Evolutionary conservation across 2,888 invertebrate genomes (phyloP).

Genomic region (Dioctria linearis): DNA sequence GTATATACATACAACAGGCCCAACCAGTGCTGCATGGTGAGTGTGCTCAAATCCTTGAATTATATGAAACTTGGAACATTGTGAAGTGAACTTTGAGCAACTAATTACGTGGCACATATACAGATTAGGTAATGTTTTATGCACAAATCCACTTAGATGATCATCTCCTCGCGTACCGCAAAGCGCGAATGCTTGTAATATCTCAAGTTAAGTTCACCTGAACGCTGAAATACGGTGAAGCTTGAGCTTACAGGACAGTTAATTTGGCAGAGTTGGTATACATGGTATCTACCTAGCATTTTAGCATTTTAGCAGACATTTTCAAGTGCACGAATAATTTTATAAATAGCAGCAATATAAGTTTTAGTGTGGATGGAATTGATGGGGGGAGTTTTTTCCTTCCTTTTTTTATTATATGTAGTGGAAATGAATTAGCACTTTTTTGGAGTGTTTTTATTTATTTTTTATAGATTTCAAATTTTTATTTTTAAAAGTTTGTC

Average conservation of each 20-base stretch:
- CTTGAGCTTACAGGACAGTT: slow-evolving; percentile 4
- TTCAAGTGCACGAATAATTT: neutral
- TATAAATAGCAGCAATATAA: neutral
- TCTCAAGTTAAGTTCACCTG: slow-evolving; percentile 32
- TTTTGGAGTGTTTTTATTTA: too few relatives aligned
- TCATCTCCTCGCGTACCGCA: slow-evolving; percentile 34
- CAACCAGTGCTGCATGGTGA: neutral
- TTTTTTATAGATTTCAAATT: too few relatives aligned
- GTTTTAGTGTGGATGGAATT: too few relatives aligned
- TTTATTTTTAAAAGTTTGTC: too few relatives aligned
- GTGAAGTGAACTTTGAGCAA: slow-evolving; percentile 42
- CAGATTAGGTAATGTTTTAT: slow-evolving; percentile 45
- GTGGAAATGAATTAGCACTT: too few relatives aligned
- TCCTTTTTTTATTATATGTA: too few relatives aligned
- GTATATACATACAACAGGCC: neutral
- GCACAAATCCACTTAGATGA: slow-evolving; percentile 47
- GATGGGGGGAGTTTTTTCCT: too few relatives aligned
- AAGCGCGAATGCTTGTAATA: slow-evolving; percentile 27
- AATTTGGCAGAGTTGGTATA: neutral
- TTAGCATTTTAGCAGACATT: slow-evolving; percentile 2
- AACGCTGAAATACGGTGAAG: neutral
- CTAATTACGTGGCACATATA: slow-evolving; percentile 49
- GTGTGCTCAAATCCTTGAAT: slow-evolving; percentile 5
- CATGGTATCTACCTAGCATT: neutral
- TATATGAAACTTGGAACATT: slow-evolving; percentile 19